phyloP scores from a whole-genome alignment of 2,797 vertebrate species.

The Myotis pilosus region DNA sequence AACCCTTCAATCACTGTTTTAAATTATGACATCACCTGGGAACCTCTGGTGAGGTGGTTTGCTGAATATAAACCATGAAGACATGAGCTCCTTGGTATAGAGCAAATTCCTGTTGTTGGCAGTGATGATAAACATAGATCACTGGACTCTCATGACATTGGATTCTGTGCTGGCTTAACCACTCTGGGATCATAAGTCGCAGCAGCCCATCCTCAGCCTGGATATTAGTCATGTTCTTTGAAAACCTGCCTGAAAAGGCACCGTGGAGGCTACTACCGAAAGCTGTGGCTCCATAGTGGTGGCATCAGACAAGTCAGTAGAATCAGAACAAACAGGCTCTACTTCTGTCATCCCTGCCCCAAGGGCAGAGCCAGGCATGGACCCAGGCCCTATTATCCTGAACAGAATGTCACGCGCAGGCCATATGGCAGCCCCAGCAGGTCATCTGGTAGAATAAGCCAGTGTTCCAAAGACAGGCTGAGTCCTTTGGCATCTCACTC shows the following conservation, averaged over 20 bases:
- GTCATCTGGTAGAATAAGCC: constrained; percentile 76
- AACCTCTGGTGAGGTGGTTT: not conserved
- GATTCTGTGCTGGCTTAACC: not conserved
- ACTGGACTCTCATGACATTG: not conserved
- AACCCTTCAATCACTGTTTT: not conserved
- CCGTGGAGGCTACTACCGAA: not conserved
- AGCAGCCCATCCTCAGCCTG: not conserved
- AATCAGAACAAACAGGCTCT: not conserved
- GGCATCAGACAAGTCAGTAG: not conserved
- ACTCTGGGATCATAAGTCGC: not conserved
- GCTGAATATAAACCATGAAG: not conserved
- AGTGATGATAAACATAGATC: not conserved
- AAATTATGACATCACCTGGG: not conserved
- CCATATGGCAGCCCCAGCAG: constrained; percentile 69
- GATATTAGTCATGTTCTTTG: not conserved
- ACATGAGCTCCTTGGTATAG: not conserved
- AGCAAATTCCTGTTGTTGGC: not conserved
- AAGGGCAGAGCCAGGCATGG: constrained; percentile 59
- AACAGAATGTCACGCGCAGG: constrained; percentile 53
- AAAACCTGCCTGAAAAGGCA: not conserved
- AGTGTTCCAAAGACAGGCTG: constrained; percentile 62
- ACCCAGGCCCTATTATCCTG: constrained; percentile 51
- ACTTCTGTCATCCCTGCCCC: constrained; percentile 39
- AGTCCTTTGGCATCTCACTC: constrained; percentile 66
- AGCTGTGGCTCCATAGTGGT: not conserved